These are phyloP conservation scores for Drosophila busckii DNA, from an alignment of 1,140 invertebrate species.

Conservation along the genomic window DNA sequence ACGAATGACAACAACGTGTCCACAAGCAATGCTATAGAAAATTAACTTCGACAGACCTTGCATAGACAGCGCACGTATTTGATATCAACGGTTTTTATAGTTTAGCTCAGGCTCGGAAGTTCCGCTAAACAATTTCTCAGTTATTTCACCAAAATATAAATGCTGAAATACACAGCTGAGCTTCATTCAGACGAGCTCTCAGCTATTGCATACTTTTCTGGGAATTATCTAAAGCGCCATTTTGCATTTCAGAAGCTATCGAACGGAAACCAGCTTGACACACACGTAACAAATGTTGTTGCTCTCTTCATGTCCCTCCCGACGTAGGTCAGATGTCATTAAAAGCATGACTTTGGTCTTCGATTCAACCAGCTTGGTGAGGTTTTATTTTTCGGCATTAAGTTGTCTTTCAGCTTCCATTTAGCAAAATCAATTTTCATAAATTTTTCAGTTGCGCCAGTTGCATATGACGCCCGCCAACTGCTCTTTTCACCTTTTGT, in stretches of 20 bases:
- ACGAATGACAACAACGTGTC: slow-evolving; percentile 67
- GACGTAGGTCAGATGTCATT: slow-evolving; percentile 64
- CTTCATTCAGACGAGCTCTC: too few species aligned
- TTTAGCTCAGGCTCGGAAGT: slow-evolving; percentile 4
- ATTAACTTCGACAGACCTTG: slow-evolving; percentile 57
- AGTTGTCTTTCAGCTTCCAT: slow-evolving; percentile 61
- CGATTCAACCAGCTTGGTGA: background rate
- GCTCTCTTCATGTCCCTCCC: slow-evolving; percentile 22
- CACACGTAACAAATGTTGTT: slow-evolving; percentile 12
- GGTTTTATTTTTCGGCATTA: slow-evolving; percentile 53
- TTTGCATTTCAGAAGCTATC: slow-evolving; percentile 1
- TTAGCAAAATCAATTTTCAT: slow-evolving; percentile 70
- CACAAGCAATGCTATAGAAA: slow-evolving; percentile 57
- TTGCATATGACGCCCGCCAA: slow-evolving; percentile 50
- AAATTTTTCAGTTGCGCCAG: slow-evolving; percentile 63
- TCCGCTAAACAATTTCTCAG: background rate
- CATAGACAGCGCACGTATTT: slow-evolving; percentile 43
- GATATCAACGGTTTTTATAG: slow-evolving; percentile 48
- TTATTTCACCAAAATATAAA: background rate
- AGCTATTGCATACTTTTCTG: background rate
- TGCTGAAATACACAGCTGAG: background rate
- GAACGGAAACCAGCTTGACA: slow-evolving; percentile 14
- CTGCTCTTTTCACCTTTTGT: slow-evolving; percentile 64
- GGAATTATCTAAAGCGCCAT: too few species aligned
- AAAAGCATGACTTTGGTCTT: slow-evolving; percentile 17